phyloP scores from a whole-genome alignment of 2,888 invertebrate species.

The Sabatieria punctata region DNA sequence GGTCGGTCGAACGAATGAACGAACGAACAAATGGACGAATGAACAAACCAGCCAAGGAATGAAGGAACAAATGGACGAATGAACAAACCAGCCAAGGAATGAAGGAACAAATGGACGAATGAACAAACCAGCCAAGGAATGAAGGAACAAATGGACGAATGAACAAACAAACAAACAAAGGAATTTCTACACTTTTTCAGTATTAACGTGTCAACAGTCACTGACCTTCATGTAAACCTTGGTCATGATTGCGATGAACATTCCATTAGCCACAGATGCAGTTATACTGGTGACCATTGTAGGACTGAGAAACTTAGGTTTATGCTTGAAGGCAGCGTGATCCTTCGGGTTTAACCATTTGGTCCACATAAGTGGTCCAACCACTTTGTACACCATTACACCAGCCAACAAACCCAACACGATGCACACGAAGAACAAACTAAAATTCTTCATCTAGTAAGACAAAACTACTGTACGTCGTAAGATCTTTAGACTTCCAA shows the following conservation, averaged over 20 bases:
- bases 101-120: too few species aligned
- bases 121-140: too few species aligned
- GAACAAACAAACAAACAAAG: too few species aligned
- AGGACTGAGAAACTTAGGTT: background rate
- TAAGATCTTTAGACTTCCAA: background rate
- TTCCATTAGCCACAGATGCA: constrained; percentile 4
- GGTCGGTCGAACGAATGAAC: too few species aligned
- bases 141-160: too few species aligned
- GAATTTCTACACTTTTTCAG: background rate
- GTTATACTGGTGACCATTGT: constrained; percentile 1
- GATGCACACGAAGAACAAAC: constrained; percentile 4
- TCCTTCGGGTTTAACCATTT: background rate
- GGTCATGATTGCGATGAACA: constrained; percentile 6
- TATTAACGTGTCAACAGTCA: background rate
- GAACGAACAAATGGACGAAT: too few species aligned
- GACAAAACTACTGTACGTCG: background rate
- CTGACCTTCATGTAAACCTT: constrained; percentile 6
- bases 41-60: too few species aligned
- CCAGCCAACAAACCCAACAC: constrained; percentile 1
- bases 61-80: too few species aligned
- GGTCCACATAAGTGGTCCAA: background rate
- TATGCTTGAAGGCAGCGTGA: background rate
- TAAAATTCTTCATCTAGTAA: background rate
- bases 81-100: too few species aligned
- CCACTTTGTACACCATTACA: constrained; percentile 5